A percentile compares a stretch with the other conserved stretches of the same genome.
These are phyloP conservation scores for Vidua chalybeata DNA, from an alignment of 2,113 vertebrate genomes.

Conservation along the genomic window DNA sequence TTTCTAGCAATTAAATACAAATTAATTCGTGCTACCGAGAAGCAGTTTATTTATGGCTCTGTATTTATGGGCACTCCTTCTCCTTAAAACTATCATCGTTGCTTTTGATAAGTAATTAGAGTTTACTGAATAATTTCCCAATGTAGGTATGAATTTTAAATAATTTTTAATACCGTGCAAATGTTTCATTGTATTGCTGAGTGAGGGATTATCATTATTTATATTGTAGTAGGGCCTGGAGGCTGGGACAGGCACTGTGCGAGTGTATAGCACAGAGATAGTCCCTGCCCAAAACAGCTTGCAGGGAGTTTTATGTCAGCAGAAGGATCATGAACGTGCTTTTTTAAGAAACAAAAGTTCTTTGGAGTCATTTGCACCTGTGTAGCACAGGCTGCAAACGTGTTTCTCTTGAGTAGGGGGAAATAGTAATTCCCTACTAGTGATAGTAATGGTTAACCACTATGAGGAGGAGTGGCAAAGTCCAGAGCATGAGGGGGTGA, in stretches of 20 bases:
- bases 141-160: slow-evolving; percentile 77
- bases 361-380: neutral
- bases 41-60: slow-evolving; percentile 78
- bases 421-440: neutral
- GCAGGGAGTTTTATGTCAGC: neutral
- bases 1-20: slow-evolving; percentile 81
- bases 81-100: slow-evolving; percentile 70
- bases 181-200: slow-evolving; percentile 19
- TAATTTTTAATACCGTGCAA: slow-evolving; percentile 50
- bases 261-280: neutral
- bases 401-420: neutral
- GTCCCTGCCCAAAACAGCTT: neutral
- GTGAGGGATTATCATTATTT: neutral
- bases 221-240: neutral
- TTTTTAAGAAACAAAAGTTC: neutral
- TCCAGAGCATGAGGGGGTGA: neutral
- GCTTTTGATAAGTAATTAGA: slow-evolving; percentile 80
- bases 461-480: neutral
- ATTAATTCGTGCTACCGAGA: slow-evolving; percentile 76
- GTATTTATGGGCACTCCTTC: slow-evolving; percentile 74
- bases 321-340: neutral
- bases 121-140: slow-evolving; percentile 77
- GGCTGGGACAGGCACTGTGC: neutral
- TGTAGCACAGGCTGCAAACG: neutral
- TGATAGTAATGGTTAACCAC: neutral